These are phyloP conservation scores for Aethes cnicana DNA, from an alignment of 2,888 invertebrate genomes.

Conservation along the genomic window DNA sequence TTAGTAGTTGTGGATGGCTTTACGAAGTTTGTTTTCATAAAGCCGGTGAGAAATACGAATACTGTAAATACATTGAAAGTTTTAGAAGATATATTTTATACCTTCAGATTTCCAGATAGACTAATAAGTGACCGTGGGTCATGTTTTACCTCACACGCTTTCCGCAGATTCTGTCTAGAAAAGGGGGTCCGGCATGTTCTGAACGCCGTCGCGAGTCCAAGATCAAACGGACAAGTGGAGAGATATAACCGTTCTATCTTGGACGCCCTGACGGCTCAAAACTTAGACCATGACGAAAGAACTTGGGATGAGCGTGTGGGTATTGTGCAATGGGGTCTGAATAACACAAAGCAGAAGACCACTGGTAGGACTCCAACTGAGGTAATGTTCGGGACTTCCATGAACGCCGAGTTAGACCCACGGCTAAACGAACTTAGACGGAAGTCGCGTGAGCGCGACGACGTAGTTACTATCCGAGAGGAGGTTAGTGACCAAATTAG, in stretches of 20 bases:
- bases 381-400: no score
- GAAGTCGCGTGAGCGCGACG: not conserved
- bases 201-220: constrained; percentile 29
- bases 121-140: constrained; percentile 32
- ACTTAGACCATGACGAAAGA: constrained; percentile 36
- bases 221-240: constrained; percentile 36
- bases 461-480: not conserved
- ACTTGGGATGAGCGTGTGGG: constrained; percentile 9
- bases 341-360: constrained; percentile 23
- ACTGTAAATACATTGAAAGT: constrained; percentile 10
- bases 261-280: constrained; percentile 33
- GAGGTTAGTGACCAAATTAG: not conserved
- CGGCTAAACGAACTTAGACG: constrained; percentile 7
- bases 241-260: constrained; percentile 45
- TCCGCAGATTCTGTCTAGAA: constrained; percentile 23
- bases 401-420: constrained; percentile 4
- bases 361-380: constrained; percentile 12
- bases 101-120: constrained; percentile 28
- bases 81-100: constrained; percentile 31
- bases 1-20: no score
- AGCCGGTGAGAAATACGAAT: constrained; percentile 28
- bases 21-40: constrained; percentile 10
- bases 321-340: constrained; percentile 26
- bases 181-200: no score
- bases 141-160: constrained; percentile 31